These are phyloP conservation scores for Crenichthys baileyi DNA, from an alignment of 2,797 vertebrate genomes.

Conservation along the genomic window DNA sequence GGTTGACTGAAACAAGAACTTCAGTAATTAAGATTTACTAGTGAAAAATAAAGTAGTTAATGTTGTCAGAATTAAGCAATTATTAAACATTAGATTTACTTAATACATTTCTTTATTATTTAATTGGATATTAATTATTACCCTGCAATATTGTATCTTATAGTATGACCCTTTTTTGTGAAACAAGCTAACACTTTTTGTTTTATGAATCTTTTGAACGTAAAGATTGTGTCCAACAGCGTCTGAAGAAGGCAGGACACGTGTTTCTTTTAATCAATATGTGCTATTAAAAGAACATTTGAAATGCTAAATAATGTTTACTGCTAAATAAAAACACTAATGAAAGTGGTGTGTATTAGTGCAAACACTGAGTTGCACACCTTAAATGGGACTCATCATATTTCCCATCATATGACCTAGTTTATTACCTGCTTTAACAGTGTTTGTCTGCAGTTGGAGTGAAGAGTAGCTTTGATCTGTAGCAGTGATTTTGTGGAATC, in stretches of 20 bases:
- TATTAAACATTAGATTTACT: background rate
- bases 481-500: slow-evolving; percentile 15
- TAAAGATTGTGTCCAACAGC: background rate
- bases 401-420: background rate
- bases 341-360: background rate
- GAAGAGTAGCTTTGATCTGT: slow-evolving; percentile 53
- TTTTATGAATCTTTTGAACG: background rate
- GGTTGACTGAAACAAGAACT: background rate
- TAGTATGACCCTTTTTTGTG: background rate
- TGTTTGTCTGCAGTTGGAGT: background rate
- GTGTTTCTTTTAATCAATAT: background rate
- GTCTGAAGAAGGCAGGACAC: background rate
- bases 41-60: background rate
- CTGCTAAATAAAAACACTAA: background rate
- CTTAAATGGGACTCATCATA: background rate
- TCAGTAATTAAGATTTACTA: background rate
- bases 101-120: background rate
- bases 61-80: background rate
- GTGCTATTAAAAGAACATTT: no score
- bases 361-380: background rate
- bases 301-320: background rate
- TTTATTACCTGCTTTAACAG: background rate
- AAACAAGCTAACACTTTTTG: background rate
- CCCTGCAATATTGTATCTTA: background rate
- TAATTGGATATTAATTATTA: background rate